A percentile compares a stretch with the other conserved stretches of the same genome.
Conservation (phyloP, 2,113 vertebrate genomes). For the Atrichornis clamosus region DNA sequence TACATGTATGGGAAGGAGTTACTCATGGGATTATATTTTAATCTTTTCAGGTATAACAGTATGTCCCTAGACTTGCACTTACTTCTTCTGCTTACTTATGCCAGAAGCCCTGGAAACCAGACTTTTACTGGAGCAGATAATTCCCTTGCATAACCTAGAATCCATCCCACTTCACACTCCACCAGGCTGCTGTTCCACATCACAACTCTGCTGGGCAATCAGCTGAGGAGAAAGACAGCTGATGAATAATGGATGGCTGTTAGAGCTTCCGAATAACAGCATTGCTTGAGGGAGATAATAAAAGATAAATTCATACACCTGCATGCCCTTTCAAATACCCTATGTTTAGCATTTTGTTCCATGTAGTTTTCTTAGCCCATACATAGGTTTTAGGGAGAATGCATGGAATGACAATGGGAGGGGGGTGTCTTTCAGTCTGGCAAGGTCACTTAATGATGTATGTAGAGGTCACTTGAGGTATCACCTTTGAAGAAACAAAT, state of each 20-base stretch:
- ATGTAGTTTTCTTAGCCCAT: background rate
- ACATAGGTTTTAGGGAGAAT: background rate
- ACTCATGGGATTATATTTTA: background rate
- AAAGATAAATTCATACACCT: background rate
- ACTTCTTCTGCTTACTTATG: background rate
- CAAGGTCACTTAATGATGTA: background rate
- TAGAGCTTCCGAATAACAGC: background rate
- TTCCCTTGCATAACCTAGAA: background rate
- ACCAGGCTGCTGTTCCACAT: background rate
- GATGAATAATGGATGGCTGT: slow-evolving; percentile 25
- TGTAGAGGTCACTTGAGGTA: background rate
- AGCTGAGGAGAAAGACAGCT: background rate
- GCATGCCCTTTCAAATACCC: background rate
- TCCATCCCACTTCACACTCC: background rate
- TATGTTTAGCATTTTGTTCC: background rate
- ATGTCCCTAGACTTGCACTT: background rate
- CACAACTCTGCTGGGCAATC: background rate
- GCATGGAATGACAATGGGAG: background rate
- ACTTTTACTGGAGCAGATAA: background rate
- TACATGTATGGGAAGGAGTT: background rate
- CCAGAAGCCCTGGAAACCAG: background rate
- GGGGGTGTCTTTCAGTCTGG: background rate
- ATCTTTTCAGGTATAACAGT: background rate
- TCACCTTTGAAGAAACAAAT: background rate
- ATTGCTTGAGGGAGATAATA: background rate